A percentile compares a stretch with the other conserved stretches of the same genome.
Conservation (phyloP, 23 tunicate genomes). For the Trididemnum miniatum region DNA sequence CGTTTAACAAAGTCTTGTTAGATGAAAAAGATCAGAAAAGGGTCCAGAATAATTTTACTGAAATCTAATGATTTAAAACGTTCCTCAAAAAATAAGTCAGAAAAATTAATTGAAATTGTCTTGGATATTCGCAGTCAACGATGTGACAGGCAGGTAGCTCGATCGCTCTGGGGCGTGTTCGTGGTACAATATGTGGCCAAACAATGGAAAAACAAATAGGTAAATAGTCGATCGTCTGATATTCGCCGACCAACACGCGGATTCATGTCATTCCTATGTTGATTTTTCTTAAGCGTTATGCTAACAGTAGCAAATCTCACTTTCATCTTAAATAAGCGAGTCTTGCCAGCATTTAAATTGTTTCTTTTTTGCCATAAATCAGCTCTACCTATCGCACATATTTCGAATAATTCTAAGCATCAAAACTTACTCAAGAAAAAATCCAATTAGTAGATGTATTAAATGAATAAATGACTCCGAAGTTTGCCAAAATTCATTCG, state of each 20-base stretch:
- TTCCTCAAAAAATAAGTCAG: too few species aligned
- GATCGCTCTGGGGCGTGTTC: constrained; percentile 24
- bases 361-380: not conserved
- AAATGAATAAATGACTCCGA: too few species aligned
- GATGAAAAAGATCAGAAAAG: too few species aligned
- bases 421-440: not conserved
- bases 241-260: constrained; percentile 6
- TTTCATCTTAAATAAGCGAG: not conserved
- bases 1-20: too few species aligned
- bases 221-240: not conserved
- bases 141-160: too few species aligned
- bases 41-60: too few species aligned
- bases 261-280: not conserved
- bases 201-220: constrained; percentile 8
- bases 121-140: too few species aligned
- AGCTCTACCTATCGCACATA: not conserved
- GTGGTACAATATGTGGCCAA: not conserved
- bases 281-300: constrained; percentile 20
- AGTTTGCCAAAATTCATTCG: too few species aligned
- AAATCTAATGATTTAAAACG: too few species aligned
- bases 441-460: too few species aligned
- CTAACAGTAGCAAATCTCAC: not conserved
- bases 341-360: not conserved
- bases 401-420: not conserved
- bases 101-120: too few species aligned